Evolutionary conservation across 2,888 invertebrate species (phyloP).

Genomic region (Sinopyrophorus schimmeli): DNA sequence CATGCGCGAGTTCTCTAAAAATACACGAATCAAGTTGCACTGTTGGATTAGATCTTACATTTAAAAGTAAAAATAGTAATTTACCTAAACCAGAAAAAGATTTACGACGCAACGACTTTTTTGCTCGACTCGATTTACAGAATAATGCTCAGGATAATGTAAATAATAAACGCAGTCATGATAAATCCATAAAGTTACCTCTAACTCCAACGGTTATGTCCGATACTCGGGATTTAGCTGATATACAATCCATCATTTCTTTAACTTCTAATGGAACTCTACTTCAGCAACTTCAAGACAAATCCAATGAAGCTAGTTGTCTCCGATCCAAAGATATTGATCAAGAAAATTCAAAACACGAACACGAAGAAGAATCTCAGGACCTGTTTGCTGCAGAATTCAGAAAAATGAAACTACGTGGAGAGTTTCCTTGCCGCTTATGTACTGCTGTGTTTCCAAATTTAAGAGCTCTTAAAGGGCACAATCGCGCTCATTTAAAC

Average conservation of each 20-base stretch:
- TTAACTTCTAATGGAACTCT: constrained; percentile 73
- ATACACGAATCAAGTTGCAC: constrained; percentile 65
- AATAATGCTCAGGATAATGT: constrained; percentile 63
- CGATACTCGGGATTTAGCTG: constrained; percentile 77
- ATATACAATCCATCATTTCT: constrained; percentile 81
- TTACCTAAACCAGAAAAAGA: constrained; percentile 59
- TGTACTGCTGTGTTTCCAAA: constrained; percentile 88
- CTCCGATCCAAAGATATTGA: constrained; percentile 30
- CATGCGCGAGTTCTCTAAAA: constrained; percentile 68
- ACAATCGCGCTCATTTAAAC: constrained; percentile 83
- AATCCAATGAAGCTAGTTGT: constrained; percentile 53
- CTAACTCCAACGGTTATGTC: constrained; percentile 52
- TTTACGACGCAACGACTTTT: constrained; percentile 75
- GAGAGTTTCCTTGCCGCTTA: constrained; percentile 88
- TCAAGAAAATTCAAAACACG: constrained; percentile 38
- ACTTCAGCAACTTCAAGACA: constrained; percentile 64
- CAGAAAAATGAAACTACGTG: constrained; percentile 85
- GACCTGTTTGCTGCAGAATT: constrained; percentile 84
- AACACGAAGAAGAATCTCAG: constrained; percentile 69
- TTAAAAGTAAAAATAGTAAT: constrained; percentile 36
- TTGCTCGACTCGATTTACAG: constrained; percentile 77
- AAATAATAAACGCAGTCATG: too few species aligned
- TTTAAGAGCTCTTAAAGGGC: constrained; percentile 85
- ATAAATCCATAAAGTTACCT: constrained; percentile 39
- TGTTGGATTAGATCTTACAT: constrained; percentile 48